Conservation (phyloP, 2,888 invertebrate genomes). For the Agriopis leucophaearia region DNA sequence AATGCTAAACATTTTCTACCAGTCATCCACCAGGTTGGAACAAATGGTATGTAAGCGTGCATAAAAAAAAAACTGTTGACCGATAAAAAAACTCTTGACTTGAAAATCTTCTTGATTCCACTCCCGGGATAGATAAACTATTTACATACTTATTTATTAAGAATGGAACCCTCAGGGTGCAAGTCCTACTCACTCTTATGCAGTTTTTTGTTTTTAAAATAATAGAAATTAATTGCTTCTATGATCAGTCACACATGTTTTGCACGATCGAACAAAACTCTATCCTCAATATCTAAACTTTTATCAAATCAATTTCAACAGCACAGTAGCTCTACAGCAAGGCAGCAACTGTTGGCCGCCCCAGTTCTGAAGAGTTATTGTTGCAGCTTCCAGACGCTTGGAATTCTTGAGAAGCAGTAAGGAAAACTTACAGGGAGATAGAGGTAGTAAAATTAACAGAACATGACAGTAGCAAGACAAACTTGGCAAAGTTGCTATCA, state of each 20-base stretch:
- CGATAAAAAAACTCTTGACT: no score
- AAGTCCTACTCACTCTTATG: no score
- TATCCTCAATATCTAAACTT: background rate
- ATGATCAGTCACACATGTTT: background rate
- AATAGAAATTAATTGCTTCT: no score
- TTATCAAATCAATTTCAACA: background rate
- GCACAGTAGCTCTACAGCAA: constrained; percentile 16
- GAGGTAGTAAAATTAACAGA: constrained; percentile 20
- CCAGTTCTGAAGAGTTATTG: constrained; percentile 30
- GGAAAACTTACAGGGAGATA: constrained; percentile 26
- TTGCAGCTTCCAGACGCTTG: constrained; percentile 13
- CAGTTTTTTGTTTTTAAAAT: no score
- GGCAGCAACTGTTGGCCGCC: constrained; percentile 23
- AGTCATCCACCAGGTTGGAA: no score
- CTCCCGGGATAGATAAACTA: no score
- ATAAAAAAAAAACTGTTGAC: no score
- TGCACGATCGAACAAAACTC: background rate
- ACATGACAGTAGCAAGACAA: constrained; percentile 9
- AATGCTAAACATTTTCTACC: no score
- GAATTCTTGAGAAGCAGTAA: constrained; percentile 12
- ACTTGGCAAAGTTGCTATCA: constrained; percentile 3
- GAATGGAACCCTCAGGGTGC: no score
- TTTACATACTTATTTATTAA: no score
- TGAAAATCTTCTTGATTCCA: no score
- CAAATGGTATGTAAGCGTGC: no score